phyloP scores from a whole-genome alignment of 1,140 invertebrate genomes.

The Philopotamus ludificatus region DNA sequence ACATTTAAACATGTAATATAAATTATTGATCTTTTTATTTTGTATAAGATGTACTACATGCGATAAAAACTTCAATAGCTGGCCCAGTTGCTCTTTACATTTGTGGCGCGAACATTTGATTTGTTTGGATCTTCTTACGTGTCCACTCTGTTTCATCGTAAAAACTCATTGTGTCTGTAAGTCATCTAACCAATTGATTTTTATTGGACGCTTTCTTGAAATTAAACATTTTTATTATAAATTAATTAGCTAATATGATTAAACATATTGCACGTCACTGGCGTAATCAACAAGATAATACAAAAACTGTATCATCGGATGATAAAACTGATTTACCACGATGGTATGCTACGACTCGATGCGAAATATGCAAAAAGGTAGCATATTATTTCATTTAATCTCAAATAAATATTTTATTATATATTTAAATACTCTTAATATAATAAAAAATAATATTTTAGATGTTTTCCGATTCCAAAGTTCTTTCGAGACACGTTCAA shows the following conservation, averaged over 20 bases:
- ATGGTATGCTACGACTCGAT: constrained; percentile 23
- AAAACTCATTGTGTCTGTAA: constrained; percentile 30
- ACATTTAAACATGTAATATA: constrained; percentile 1
- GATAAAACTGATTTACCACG: background rate
- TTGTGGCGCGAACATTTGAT: constrained; percentile 22
- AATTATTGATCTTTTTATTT: background rate
- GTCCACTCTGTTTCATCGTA: constrained; percentile 27
- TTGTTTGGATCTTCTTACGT: constrained; percentile 24
- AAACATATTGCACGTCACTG: constrained; percentile 23
- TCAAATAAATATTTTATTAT: background rate
- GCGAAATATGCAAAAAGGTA: constrained; percentile 32
- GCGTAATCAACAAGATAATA: constrained; percentile 7
- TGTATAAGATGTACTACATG: constrained; percentile 29
- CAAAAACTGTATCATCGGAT: background rate
- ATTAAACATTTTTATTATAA: background rate
- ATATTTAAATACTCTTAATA: background rate
- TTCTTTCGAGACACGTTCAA: constrained; percentile 73
- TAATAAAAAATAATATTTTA: constrained; percentile 20
- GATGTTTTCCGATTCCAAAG: constrained; percentile 71
- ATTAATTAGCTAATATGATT: constrained; percentile 33
- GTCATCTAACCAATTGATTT: background rate
- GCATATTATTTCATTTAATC: background rate
- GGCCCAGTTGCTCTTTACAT: constrained; percentile 36
- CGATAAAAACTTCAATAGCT: constrained; percentile 16
- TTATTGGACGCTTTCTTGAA: background rate